These are phyloP conservation scores for Catharus bicknelli DNA, from an alignment of 2,113 vertebrate species.

Conservation along the genomic window DNA sequence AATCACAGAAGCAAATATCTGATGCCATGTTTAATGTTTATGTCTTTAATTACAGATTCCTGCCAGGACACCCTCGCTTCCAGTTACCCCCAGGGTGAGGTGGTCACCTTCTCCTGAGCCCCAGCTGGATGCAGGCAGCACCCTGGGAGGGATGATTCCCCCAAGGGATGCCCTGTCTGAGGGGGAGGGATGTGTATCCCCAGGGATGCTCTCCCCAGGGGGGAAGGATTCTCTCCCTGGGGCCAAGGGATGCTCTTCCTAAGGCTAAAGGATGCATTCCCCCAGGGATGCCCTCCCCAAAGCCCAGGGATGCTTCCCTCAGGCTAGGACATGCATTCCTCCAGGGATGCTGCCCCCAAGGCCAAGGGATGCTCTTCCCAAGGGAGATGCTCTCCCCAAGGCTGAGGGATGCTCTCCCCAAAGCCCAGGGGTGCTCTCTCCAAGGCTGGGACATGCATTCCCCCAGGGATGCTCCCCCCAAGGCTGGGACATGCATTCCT, in stretches of 20 bases:
- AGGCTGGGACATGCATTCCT: background rate
- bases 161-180: background rate
- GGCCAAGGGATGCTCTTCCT: background rate
- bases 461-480: background rate
- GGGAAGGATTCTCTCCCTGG: background rate
- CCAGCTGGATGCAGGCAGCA: slow-evolving; percentile 41
- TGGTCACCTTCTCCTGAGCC: slow-evolving; percentile 78
- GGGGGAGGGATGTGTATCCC: background rate
- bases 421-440: background rate
- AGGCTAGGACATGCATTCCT: background rate
- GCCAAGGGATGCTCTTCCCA: background rate
- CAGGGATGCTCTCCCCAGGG: accelerated
- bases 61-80: slow-evolving; percentile 74
- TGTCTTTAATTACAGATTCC: slow-evolving; percentile 75
- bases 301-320: background rate
- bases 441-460: too few relatives aligned
- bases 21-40: slow-evolving; percentile 31
- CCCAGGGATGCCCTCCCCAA: background rate
- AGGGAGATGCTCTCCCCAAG: background rate
- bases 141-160: background rate
- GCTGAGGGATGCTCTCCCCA: background rate
- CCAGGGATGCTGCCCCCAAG: background rate
- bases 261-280: background rate
- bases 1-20: background rate
- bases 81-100: slow-evolving; percentile 75